Evolutionary conservation across 2,113 vertebrate species (phyloP), one percentile per base, ranked within the genome.

Genomic region (Apistogramma diplotaenia): DNA sequence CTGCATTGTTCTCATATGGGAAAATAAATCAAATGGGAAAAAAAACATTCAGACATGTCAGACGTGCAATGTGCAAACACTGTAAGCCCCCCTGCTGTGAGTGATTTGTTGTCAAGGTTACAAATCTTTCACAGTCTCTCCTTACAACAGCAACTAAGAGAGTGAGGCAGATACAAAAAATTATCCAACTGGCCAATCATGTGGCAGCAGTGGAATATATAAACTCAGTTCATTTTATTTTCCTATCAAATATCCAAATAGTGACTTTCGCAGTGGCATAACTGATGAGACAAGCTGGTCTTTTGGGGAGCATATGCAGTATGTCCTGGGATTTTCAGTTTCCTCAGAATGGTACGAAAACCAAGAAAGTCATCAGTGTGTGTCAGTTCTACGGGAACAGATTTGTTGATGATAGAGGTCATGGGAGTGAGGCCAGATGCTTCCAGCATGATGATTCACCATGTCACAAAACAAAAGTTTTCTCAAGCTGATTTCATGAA

Each of bases 11-110:
- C 77, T 62, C 40, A 4, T 0, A 65, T 18, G 19, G 27, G 21
- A 46, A 51, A 77, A 87, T 89, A 79, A 77, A 85, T 89, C 75
- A 82, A 16, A 62, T 1, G 27, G 60, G 85, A 61, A 67, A 49
- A 31, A 61, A 15, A 43, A 13, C 13, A 49, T 4, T 21, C 23
- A 76, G 23, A 5, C 57, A 53, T 35, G 33, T 55, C 33, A 73
- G 80, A 25, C 60, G 18, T 75, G 31, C 23, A 49, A n/a, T 35
- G n/a, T 35, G 46, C 40, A 40, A 51, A 43, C 35, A 18, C 72
- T 23, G 40, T 33, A 7, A 67, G n/a, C 11, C 67, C 15, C 15
- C 29, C 74, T 37, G 40, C 71, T 6, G 40, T 46, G 8, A 84
- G 13, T 37, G n/a, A 81, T 74, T 55, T 74, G 23, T 49, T 75